Conservation (phyloP, 2,888 invertebrate genomes). For the Rhimphoctona megacephalus region DNA sequence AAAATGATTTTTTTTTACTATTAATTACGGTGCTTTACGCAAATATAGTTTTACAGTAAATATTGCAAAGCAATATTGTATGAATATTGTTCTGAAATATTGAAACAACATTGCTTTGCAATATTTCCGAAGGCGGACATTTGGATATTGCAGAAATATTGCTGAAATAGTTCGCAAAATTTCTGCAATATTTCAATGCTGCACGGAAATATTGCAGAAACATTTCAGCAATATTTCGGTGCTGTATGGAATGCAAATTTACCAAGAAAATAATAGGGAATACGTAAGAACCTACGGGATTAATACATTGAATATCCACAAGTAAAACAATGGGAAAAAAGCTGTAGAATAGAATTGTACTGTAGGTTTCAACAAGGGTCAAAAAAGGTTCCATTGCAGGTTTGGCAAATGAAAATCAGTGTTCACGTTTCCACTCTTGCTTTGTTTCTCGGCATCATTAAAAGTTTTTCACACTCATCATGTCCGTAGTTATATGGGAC, state of each 20-base stretch:
- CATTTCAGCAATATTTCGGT: too few species aligned
- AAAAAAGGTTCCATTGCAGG: conserved; percentile 2
- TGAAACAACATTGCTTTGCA: too few species aligned
- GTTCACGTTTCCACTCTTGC: conserved; percentile 39
- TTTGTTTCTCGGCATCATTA: conserved; percentile 30
- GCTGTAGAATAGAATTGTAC: background rate
- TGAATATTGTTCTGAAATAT: too few species aligned
- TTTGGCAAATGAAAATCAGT: conserved; percentile 23
- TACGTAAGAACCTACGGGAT: background rate
- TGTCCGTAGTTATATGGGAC: background rate
- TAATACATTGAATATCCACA: conserved; percentile 27
- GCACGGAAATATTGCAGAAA: too few species aligned
- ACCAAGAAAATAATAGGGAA: background rate
- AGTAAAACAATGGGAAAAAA: conserved; percentile 5
- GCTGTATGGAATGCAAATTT: background rate
- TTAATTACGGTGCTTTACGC: too few species aligned
- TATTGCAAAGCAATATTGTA: too few species aligned
- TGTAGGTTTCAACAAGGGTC: conserved; percentile 18
- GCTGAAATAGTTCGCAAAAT: too few species aligned
- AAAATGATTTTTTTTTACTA: too few species aligned
- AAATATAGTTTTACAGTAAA: too few species aligned
- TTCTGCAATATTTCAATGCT: too few species aligned
- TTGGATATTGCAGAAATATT: too few species aligned
- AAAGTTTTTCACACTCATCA: conserved; percentile 11
- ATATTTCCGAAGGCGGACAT: too few species aligned